phyloP scores from a whole-genome alignment of 2,888 invertebrate genomes.

The Cremastobaeus sp. region DNA sequence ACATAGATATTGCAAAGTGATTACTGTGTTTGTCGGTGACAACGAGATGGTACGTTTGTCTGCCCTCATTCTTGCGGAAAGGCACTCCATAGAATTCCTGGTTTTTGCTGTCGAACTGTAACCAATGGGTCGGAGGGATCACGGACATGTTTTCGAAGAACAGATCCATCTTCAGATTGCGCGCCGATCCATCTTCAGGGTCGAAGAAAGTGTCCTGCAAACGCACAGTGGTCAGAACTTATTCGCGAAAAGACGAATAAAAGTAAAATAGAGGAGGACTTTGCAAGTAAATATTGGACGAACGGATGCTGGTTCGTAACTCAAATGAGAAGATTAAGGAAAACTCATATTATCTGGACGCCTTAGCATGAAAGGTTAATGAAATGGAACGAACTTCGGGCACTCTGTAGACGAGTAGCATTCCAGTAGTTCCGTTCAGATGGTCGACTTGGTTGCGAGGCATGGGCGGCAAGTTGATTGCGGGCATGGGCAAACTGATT shows the following conservation, averaged over 20 bases:
- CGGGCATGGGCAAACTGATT: slow-evolving; percentile 79
- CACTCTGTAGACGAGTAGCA: slow-evolving; percentile 88
- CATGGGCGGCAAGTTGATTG: slow-evolving; percentile 86
- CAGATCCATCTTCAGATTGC: slow-evolving; percentile 85
- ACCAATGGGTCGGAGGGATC: slow-evolving; percentile 86
- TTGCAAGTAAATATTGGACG: no score
- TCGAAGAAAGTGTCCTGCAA: slow-evolving; percentile 96
- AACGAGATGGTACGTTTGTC: slow-evolving; percentile 87
- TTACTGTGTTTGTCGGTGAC: slow-evolving; percentile 73
- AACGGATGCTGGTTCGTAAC: no score
- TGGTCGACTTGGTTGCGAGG: slow-evolving; percentile 91
- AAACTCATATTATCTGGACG: not conserved
- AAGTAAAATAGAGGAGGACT: no score
- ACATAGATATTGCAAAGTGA: no score
- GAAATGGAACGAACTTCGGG: slow-evolving; percentile 80
- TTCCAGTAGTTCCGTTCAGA: slow-evolving; percentile 89
- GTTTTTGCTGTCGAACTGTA: slow-evolving; percentile 92
- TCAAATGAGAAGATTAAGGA: no score
- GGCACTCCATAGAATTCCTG: slow-evolving; percentile 94
- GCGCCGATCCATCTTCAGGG: slow-evolving; percentile 88
- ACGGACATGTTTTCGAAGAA: slow-evolving; percentile 85
- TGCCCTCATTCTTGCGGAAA: slow-evolving; percentile 83
- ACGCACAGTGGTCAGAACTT: no score
- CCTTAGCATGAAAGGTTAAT: not conserved
- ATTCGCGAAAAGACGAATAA: not conserved